phyloP scores from a whole-genome alignment of 2,797 vertebrate species.

The Varecia variegata region DNA sequence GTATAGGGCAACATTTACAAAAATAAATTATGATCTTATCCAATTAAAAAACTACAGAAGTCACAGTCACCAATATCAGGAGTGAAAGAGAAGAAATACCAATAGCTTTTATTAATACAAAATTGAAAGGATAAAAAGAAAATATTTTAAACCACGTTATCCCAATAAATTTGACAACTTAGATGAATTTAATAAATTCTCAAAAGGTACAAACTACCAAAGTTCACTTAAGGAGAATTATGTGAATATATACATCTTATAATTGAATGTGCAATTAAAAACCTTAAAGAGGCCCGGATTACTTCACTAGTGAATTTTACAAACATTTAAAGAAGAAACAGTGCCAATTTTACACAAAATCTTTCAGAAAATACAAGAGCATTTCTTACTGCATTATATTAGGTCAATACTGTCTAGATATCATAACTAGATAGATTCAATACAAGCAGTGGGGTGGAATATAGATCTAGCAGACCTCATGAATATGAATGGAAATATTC shows the following conservation, averaged over 20 bases:
- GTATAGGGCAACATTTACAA: neutral
- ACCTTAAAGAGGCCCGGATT: neutral
- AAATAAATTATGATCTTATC: neutral
- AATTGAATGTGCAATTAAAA: neutral
- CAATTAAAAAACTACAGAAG: neutral
- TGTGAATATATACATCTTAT: neutral
- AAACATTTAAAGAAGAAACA: neutral
- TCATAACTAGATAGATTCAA: neutral
- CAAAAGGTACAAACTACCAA: neutral
- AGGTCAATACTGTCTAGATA: neutral
- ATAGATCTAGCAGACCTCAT: neutral
- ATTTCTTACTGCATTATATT: neutral
- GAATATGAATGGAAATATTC: neutral
- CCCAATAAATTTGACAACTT: neutral
- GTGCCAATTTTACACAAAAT: neutral
- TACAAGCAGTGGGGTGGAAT: neutral
- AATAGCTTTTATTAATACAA: neutral
- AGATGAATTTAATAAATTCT: neutral
- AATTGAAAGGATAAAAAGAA: neutral
- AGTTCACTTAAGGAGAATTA: neutral
- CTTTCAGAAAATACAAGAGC: neutral
- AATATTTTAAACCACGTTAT: neutral
- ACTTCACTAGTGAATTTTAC: neutral
- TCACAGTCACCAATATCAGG: neutral
- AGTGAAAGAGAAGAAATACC: neutral